phyloP scores from a whole-genome alignment of 1,140 invertebrate genomes.

The Zophobas morio region DNA sequence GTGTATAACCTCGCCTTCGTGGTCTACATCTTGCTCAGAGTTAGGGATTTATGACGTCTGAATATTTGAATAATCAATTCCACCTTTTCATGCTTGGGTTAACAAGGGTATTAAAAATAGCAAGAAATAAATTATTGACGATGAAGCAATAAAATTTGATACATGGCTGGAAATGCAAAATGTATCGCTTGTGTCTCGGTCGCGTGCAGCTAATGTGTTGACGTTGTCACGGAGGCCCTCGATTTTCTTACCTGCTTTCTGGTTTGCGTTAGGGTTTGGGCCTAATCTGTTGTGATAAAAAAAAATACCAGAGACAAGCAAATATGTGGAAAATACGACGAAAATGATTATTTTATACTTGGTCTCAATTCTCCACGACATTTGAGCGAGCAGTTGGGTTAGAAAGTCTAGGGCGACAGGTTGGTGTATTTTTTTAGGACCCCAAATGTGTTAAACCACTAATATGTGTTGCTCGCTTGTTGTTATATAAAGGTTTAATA shows the following conservation, averaged over 20 bases:
- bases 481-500: no score
- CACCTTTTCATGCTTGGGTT: constrained; percentile 1
- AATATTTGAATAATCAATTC: neutral
- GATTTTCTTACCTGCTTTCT: constrained; percentile 3
- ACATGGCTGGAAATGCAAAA: constrained; percentile 18
- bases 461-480: no score
- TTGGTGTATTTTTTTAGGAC: no score
- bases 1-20: no score
- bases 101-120: constrained; percentile 27
- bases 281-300: constrained; percentile 11
- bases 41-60: neutral
- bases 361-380: no score
- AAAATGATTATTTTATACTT: neutral
- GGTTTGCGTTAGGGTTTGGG: neutral
- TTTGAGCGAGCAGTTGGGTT: no score
- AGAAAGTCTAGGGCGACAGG: no score
- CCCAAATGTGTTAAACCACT: no score
- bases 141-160: constrained; percentile 37
- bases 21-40: neutral
- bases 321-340: neutral
- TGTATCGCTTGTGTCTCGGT: constrained; percentile 10
- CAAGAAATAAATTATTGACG: constrained; percentile 21
- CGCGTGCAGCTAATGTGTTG: constrained; percentile 32
- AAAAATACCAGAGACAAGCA: neutral
- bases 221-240: constrained; percentile 35